A percentile compares a stretch with the other conserved stretches of the same genome.
These are phyloP conservation scores for Calameuta idolon DNA, from an alignment of 2,888 invertebrate species.

Conservation along the genomic window DNA sequence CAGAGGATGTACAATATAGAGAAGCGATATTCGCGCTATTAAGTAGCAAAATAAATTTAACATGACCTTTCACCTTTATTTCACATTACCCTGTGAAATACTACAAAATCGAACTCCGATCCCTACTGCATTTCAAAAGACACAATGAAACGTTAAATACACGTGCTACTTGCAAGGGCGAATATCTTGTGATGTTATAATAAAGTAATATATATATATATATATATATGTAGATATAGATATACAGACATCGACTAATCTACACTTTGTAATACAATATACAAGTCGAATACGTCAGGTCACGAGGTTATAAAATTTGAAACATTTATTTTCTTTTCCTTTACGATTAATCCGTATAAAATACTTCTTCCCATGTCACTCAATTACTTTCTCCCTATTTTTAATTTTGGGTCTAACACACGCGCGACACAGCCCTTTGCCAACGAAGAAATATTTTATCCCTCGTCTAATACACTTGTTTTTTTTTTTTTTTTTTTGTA, in stretches of 20 bases:
- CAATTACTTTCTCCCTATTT: slow-evolving; percentile 1
- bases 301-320: slow-evolving; percentile 48
- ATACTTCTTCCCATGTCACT: background rate
- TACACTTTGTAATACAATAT: slow-evolving; percentile 19
- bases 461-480: slow-evolving; percentile 26
- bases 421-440: background rate
- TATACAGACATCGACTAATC: slow-evolving; percentile 16
- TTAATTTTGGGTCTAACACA: background rate
- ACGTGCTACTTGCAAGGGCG: slow-evolving; percentile 47
- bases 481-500: too few relatives aligned
- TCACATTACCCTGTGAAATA: background rate
- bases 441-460: slow-evolving; percentile 32
- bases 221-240: background rate
- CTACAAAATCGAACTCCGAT: background rate
- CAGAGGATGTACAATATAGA: slow-evolving; percentile 58
- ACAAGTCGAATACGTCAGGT: slow-evolving; percentile 39
- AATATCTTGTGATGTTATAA: slow-evolving; percentile 33
- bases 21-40: slow-evolving; percentile 45
- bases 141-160: background rate
- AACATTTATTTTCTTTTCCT: slow-evolving; percentile 38
- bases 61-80: slow-evolving; percentile 18
- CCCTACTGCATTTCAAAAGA: background rate
- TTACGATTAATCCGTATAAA: background rate
- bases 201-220: slow-evolving; percentile 32
- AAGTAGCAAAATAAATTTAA: slow-evolving; percentile 42